Evolutionary conservation across 2,113 vertebrate genomes (phyloP).

Genomic region (Elachura formosa): DNA sequence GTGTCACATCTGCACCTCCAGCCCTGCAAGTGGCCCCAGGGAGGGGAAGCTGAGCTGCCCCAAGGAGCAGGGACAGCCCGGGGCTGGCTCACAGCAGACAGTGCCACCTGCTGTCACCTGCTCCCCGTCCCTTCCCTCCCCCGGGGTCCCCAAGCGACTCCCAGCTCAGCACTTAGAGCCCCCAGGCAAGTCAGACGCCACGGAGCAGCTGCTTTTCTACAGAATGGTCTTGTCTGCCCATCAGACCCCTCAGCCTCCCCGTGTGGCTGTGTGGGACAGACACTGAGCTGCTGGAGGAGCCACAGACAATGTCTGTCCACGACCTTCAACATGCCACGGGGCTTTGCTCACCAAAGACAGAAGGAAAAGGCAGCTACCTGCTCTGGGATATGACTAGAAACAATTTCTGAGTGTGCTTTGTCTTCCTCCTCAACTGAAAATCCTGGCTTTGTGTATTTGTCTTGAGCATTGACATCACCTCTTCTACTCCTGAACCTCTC

Average conservation of each 20-base stretch:
- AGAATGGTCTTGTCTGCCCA: fast-evolving
- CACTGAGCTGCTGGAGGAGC: not conserved
- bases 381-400: not conserved
- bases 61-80: not conserved
- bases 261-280: fast-evolving
- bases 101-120: constrained; percentile 45
- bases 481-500: not conserved
- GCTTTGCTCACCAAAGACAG: not conserved
- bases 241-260: not conserved
- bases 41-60: not conserved
- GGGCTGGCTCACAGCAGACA: not conserved
- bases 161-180: fast-evolving
- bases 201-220: not conserved
- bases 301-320: too few species aligned
- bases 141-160: fast-evolving
- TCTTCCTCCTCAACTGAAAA: not conserved
- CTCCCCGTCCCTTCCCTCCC: not conserved
- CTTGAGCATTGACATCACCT: not conserved
- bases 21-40: fast-evolving
- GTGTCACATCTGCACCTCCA: not conserved
- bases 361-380: not conserved
- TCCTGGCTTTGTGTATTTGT: not conserved
- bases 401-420: not conserved
- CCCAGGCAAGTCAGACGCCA: not conserved
- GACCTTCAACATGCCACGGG: fast-evolving